Evolutionary conservation across 2,888 invertebrate genomes (phyloP).

Genomic region (Chymomyza procnemis): DNA sequence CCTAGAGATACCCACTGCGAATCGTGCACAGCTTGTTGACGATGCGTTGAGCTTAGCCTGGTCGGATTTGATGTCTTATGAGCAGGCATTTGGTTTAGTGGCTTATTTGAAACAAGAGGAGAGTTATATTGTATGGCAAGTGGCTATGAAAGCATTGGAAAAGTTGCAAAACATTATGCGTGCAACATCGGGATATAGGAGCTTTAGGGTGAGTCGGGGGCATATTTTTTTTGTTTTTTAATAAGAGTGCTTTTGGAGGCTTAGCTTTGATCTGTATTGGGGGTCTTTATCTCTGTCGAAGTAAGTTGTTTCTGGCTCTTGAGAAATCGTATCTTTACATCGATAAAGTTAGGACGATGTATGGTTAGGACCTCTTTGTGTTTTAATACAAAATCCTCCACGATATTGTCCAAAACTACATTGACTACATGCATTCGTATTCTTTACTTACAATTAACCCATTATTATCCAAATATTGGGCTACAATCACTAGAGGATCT

Average conservation of each 20-base stretch:
- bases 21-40: conserved; percentile 91
- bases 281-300: too few species aligned
- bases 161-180: conserved; percentile 10
- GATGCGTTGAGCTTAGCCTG: conserved; percentile 89
- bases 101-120: conserved; percentile 87
- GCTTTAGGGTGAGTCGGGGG: conserved; percentile 7
- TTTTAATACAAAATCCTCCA: too few species aligned
- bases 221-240: neutral
- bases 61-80: conserved; percentile 85
- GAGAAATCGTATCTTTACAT: too few species aligned
- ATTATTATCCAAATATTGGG: neutral
- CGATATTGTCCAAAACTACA: too few species aligned
- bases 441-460: too few species aligned
- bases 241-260: too few species aligned
- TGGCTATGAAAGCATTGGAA: conserved; percentile 79
- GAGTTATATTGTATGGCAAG: conserved; percentile 91
- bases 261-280: too few species aligned
- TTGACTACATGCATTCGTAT: too few species aligned
- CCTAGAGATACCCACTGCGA: conserved; percentile 85
- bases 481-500: neutral
- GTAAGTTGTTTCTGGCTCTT: too few species aligned
- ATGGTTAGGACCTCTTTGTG: too few species aligned
- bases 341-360: too few species aligned
- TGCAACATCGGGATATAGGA: conserved; percentile 9
- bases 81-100: conserved; percentile 87